Conservation (phyloP, 1,140 invertebrate genomes). For the Liolophura sinensis region DNA sequence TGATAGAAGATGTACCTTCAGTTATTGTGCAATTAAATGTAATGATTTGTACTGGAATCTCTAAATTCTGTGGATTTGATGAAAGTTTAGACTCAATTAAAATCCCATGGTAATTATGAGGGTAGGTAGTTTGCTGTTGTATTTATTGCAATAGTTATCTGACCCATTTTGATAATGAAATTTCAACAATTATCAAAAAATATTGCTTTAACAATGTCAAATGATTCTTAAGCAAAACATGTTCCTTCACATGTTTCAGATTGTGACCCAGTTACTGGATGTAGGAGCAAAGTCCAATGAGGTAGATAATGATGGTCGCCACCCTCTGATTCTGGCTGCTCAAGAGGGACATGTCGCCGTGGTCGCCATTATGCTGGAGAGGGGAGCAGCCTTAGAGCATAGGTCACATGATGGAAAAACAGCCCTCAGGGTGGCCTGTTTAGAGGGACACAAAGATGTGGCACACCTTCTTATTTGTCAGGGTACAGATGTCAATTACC, state of each 20-base stretch:
- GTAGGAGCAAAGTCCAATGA: conserved; percentile 91
- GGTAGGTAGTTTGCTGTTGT: no score
- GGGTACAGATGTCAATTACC: conserved; percentile 85
- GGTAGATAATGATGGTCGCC: conserved; percentile 76
- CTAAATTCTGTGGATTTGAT: no score
- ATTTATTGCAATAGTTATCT: no score
- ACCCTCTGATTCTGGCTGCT: conserved; percentile 53
- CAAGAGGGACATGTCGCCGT: conserved; percentile 55
- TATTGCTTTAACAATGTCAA: no score
- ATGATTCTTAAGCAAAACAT: neutral
- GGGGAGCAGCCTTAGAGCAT: conserved; percentile 70
- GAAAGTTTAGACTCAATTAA: no score
- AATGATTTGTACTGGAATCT: no score
- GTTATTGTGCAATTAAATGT: no score
- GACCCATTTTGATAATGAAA: no score
- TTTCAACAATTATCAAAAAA: no score
- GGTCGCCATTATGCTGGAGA: conserved; percentile 41
- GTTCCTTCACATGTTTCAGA: conserved; percentile 34
- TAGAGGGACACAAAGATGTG: conserved; percentile 82
- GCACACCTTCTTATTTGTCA: conserved; percentile 58
- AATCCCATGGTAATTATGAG: no score
- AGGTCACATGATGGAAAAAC: conserved; percentile 92
- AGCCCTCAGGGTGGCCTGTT: conserved; percentile 77
- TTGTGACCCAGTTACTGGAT: conserved; percentile 74
- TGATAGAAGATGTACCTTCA: no score